Evolutionary conservation across 1,140 invertebrate species (phyloP), one percentile per base, ranked within the genome.

Genomic region (Charaxes varanes): DNA sequence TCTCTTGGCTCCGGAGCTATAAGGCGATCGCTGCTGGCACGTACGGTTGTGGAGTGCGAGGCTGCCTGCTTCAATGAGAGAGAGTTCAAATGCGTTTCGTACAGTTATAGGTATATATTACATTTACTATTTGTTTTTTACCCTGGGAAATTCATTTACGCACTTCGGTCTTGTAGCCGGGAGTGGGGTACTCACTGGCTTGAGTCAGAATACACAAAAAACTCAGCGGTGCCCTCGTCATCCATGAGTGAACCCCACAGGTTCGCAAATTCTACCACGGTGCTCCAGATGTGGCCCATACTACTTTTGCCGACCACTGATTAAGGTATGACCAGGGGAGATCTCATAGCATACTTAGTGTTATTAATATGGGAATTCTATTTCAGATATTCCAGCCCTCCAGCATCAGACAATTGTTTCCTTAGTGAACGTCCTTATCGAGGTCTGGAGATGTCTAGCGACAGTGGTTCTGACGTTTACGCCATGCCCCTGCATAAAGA

Each of bases 401-500:
- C 60, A 2, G 77, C 70, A 1, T 56, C 86, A 1, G 91, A 93
- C 45, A 94, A 94, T 62, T 94, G 93, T 58, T 90, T 91, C 58
- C 70, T 94, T 1, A 92, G 90, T 49, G 88, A 90, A 44, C 65
- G 88, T 6, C 86, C 87, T 1, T 89, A 91, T 43, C 85, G 88
- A 27, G 86, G 88, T 22, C 62, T 93, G 8, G 89, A 93, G 53
- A 87, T 91, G 61, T 92, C 93, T 45, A 87, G 88, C 3, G 92
- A 94, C 62, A 88, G 90, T n/a, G 90, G 92, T 53, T 93, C 91
- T 32, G 92, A 94, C 54, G 90, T 93, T 11, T 94, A 93, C 54
- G 89, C 89, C 1, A 89, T 91, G 84, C 88, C 90, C 24, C 80
- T 87, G 30, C 74, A 86, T 41, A 72, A 86, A 14, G 83, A 77